Evolutionary conservation across 2,888 invertebrate species (phyloP), one percentile per base, ranked within the genome.

Genomic region (Polymixis flavicincta): DNA sequence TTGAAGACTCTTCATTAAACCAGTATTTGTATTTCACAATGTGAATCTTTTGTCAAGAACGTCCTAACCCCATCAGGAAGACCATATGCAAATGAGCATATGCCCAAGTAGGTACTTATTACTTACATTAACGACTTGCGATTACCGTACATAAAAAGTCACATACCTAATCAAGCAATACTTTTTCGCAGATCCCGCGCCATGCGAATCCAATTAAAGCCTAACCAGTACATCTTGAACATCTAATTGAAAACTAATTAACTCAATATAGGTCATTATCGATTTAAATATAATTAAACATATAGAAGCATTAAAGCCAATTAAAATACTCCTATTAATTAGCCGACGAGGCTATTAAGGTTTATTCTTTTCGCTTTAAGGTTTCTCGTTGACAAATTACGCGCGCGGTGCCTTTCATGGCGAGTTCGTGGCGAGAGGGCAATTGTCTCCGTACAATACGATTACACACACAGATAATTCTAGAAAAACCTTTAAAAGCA

Each of bases 401-500:
- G 89, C 84, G 76, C 85, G 91, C 95, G 94, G 95, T 90, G 88
- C 87, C 93, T 94, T 95, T 95, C 87, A 91, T 90, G 89, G 83
- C 76, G 66, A 60, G 72, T 78, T 80, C 85, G 83, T 83, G 77
- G 81, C 74, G 80, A 84, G 88, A 86, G 89, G 88, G 89, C 92
- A 91, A 93, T 93, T 94, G 94, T 93, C 92, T 89, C 89, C 90
- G 84, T 90, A 95, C 95, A 96, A 96, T 94, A 90, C 94, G 94
- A 94, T 95, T 95, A 93, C 94, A 93, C 93, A 93, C 92, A 92
- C 93, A 94, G 94, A 94, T 94, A 93, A 94, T 93, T 92, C 93
- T 92, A 93, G 94, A 93, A 95, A 95, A 95, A 95, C 95, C 94
- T 96, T 96, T 95, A 96, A 96, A 96, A 96, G 95, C 95, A 96